phyloP scores from a whole-genome alignment of 1,140 invertebrate genomes.

The Marisa cornuarietis region DNA sequence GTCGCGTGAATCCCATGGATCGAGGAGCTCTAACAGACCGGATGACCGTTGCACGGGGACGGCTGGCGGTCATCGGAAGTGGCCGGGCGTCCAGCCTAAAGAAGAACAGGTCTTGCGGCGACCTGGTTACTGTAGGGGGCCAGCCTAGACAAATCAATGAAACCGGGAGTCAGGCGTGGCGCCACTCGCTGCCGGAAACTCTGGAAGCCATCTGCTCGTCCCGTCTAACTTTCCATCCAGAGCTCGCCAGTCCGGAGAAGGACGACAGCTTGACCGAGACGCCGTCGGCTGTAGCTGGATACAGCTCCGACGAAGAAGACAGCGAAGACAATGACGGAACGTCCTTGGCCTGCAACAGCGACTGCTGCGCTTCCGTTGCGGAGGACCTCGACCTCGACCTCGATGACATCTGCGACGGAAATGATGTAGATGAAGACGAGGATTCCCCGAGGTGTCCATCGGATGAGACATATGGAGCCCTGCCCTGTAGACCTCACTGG shows the following conservation, averaged over 20 bases:
- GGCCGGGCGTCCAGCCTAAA: neutral
- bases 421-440: neutral
- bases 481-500: slow-evolving; percentile 7
- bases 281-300: no score
- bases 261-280: no score
- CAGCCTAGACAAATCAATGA: neutral
- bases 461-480: neutral
- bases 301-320: neutral
- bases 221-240: no score
- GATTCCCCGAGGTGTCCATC: neutral
- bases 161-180: neutral
- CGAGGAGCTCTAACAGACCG: no score
- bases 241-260: no score
- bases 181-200: neutral
- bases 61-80: slow-evolving; percentile 11
- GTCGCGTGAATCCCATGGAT: no score
- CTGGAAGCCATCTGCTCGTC: neutral
- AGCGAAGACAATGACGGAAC: neutral
- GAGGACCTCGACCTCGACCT: neutral
- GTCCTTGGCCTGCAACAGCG: slow-evolving; percentile 4
- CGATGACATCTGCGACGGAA: neutral
- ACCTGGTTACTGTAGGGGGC: neutral
- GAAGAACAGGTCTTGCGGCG: slow-evolving; percentile 21
- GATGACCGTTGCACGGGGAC: neutral
- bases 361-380: neutral